Evolutionary conservation across 2,113 vertebrate species (phyloP).

Genomic region (Euleptes europaea): DNA sequence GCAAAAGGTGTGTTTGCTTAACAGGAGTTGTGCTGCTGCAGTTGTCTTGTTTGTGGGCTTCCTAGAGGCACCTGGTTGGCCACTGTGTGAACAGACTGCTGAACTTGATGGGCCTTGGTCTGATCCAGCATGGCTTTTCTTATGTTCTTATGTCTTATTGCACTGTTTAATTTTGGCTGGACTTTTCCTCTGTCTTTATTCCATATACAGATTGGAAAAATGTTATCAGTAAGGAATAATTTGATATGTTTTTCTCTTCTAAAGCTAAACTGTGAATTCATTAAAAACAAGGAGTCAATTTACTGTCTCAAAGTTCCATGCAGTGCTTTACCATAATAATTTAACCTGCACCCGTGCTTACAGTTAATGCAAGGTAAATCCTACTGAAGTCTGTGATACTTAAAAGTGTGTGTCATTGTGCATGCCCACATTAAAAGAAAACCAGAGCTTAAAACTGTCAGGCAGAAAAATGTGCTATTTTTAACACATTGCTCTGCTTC

Average conservation of each 20-base stretch:
- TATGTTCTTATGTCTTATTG: no score
- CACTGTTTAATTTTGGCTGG: neutral
- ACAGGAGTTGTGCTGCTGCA: no score
- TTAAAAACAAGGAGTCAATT: neutral
- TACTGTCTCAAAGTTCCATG: neutral
- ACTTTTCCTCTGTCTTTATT: neutral
- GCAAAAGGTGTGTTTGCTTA: neutral
- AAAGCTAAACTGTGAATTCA: neutral
- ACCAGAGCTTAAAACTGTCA: neutral
- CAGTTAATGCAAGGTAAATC: neutral
- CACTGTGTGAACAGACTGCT: no score
- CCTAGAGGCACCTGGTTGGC: no score
- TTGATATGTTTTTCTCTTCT: slow-evolving; percentile 2
- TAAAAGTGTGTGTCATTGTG: neutral
- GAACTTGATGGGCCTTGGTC: no score
- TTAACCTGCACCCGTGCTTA: neutral
- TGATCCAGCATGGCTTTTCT: no score
- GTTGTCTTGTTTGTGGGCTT: no score
- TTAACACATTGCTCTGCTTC: neutral
- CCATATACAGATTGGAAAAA: neutral
- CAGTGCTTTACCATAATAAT: neutral
- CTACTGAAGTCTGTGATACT: neutral
- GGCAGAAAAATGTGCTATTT: neutral
- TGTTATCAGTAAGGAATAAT: neutral
- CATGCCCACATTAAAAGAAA: neutral